Evolutionary conservation across 2,797 vertebrate species (phyloP).

Genomic region (Sciurus carolinensis): DNA sequence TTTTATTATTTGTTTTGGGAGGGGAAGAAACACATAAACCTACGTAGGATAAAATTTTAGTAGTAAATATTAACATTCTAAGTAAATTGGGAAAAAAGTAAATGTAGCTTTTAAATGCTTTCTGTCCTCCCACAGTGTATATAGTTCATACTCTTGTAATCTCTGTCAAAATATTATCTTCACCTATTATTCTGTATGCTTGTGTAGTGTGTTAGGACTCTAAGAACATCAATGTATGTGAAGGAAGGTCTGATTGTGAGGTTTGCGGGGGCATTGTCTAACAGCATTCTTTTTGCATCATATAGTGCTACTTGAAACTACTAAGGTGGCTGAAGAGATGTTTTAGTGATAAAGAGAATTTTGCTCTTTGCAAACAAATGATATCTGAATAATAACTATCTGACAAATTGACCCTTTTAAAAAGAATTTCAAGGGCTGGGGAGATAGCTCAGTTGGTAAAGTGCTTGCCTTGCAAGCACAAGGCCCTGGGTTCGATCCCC

Average conservation of each 20-base stretch:
- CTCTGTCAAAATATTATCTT: conserved; percentile 76
- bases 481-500: too few relatives aligned
- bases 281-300: conserved; percentile 60
- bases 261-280: conserved; percentile 64
- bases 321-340: too few relatives aligned
- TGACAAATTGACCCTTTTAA: too few relatives aligned
- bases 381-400: too few relatives aligned
- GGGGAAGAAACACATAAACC: conserved; percentile 72
- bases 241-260: conserved; percentile 49
- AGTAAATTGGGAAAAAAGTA: conserved; percentile 87
- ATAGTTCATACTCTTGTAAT: conserved; percentile 87
- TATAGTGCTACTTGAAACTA: neutral
- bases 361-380: too few relatives aligned
- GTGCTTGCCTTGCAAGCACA: too few relatives aligned
- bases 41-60: conserved; percentile 76
- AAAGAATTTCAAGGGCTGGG: too few relatives aligned
- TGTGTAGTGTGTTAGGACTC: conserved; percentile 79
- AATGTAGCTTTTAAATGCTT: conserved; percentile 86
- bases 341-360: too few relatives aligned
- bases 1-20: conserved; percentile 83
- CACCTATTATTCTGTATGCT: conserved; percentile 74
- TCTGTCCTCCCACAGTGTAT: conserved; percentile 86
- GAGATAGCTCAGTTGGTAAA: too few relatives aligned
- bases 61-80: conserved; percentile 83
- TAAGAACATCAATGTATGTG: conserved; percentile 73